Base-by-base conservation (phyloP, 2,888 invertebrate genomes). In the Xestia rhomboidea region DNA sequence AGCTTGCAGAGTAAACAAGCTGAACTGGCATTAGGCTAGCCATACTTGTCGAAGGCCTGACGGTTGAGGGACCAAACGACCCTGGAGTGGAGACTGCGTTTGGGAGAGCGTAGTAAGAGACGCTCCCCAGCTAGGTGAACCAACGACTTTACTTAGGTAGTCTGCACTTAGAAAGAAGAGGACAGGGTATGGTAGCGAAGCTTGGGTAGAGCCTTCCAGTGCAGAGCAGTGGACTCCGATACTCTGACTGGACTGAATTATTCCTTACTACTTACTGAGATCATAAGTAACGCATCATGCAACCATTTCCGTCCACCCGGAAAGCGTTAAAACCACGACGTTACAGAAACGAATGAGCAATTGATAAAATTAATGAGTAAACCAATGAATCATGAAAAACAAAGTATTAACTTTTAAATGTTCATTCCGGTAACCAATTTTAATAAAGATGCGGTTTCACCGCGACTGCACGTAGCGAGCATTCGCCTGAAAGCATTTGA, bases 381-480 rank as follows among this genome's bases (percentile, higher is more conserved):
- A 81, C 67, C 77, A 67, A 67, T 77, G 69, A 69, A 68, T 74
- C 67, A 57, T 57, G 62, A 68, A 74, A 76, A 79, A 41, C 11
- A n/a, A 67, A 49, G 34, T 15, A 21, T 21, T 30, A 30, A 49
- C 4, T 68, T 77, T 63, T 67, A 76, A 77, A 75, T 86, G 46
- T 77, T 57, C 64, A 77, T 76, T 79, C 27, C 73, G 74, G 81
- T 83, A 69, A 73, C 46, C 62, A 64, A 64, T 75, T 86, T 81
- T 69, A 66, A 81, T 73, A 64, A 81, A 74, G 81, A 30, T 27
- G 46, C 18, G 30, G 64, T 73, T 30, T 64, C 64, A 78, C 24
- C 8, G n/a, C 34, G 10, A 46, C 13, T 7, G 30, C 38, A 15
- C 11, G 21, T 54, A 6, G 44, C 51, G 34, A 44, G 3, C 30